phyloP scores from a whole-genome alignment of 2,888 invertebrate genomes.

The Pimpla rufipes region DNA sequence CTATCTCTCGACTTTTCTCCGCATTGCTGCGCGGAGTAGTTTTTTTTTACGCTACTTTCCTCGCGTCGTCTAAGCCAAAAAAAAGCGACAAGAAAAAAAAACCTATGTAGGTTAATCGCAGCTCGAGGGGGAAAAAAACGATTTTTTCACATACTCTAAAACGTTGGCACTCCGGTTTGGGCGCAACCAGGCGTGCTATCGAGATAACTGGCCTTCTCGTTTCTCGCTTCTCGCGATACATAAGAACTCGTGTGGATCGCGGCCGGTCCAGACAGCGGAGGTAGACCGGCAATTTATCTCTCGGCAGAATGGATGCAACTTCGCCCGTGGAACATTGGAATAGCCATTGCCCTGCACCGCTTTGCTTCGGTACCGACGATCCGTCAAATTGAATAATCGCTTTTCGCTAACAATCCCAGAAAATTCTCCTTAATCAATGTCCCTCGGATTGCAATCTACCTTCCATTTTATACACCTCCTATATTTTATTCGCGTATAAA shows the following conservation, averaged over 20 bases:
- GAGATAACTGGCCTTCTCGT: conserved; percentile 44
- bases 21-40: neutral
- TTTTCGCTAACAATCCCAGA: conserved; percentile 11
- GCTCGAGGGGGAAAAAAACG: conserved; percentile 13
- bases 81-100: too few species aligned
- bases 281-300: conserved; percentile 56
- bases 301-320: too few species aligned
- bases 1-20: too few species aligned
- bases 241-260: conserved; percentile 7
- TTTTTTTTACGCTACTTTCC: conserved; percentile 1
- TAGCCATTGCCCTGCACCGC: conserved; percentile 23
- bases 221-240: conserved; percentile 22
- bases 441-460: conserved; percentile 14
- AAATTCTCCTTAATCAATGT: conserved; percentile 21
- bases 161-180: conserved; percentile 9
- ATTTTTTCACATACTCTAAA: neutral
- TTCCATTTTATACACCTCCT: neutral
- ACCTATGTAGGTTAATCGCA: conserved; percentile 28
- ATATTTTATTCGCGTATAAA: neutral
- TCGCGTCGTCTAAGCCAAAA: neutral
- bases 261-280: conserved; percentile 1
- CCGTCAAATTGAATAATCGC: conserved; percentile 46
- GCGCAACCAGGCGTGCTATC: conserved; percentile 51
- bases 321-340: too few species aligned
- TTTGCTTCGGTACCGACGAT: conserved; percentile 27